Evolutionary conservation across 1,140 invertebrate genomes (phyloP), one percentile per base, ranked within the genome.

Genomic region (Trypoxylus dichotomus): DNA sequence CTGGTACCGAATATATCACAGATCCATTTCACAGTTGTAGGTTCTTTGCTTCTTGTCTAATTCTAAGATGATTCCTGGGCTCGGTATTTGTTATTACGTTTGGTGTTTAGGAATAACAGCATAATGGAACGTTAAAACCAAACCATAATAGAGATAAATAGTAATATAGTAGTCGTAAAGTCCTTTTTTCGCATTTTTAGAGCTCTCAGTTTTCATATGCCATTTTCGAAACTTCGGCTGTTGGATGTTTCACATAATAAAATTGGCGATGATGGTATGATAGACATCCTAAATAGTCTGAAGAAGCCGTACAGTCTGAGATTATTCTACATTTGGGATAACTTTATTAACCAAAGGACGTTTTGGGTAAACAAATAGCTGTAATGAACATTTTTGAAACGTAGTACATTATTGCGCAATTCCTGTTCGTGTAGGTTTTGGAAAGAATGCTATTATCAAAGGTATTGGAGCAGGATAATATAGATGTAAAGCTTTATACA

Each of bases 321-420:
- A 73, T 85, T 88, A 76, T 82, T 91, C 0, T 88, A 86, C 78
- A 83, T 91, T 43, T 91, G 87, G 86, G 90, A 90, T 0, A 91
- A 91, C 79, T 78, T 83, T 77, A 80, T 90, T 6, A 37, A 27
- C 13, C 54, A 78, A 13, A 63, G 11, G 47, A 71, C 74, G 2
- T 37, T 75, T 29, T 71, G 19, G 74, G 77, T 77, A 74, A 5
- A 5, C n/a, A 13, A 37, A 54, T 75, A 7, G 3, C 24, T 25
- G 25, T 74, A 25, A 37, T 37, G 10, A 37, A 3, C 10, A 21
- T 74, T n/a, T n/a, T n/a, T n/a, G n/a, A n/a, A n/a, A n/a, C n/a
- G n/a, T n/a, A n/a, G 27, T n/a, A 42, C 15, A 21, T 42, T 76
- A n/a, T 76, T 54, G 3, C 47, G 13, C 13, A 5, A 21, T 58